A percentile compares a stretch with the other conserved stretches of the same genome.
Evolutionary conservation across 1,140 invertebrate species (phyloP).

Genomic region (Elymnias hypermnestra): DNA sequence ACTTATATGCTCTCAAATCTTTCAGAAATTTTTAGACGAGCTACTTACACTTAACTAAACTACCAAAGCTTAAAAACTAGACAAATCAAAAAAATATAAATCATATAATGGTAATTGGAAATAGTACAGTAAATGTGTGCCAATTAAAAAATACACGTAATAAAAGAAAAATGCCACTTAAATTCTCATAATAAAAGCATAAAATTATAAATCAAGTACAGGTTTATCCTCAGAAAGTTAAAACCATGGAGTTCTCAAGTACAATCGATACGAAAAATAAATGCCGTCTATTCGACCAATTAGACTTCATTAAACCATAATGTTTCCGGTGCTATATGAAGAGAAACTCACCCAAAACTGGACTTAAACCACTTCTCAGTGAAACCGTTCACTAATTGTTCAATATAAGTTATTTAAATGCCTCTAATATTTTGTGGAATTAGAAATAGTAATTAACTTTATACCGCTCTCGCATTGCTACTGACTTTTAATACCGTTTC

Average conservation of each 20-base stretch:
- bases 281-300: conserved; percentile 17
- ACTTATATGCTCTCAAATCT: no score
- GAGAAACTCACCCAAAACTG: conserved; percentile 16
- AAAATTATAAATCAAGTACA: neutral
- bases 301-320: conserved; percentile 24
- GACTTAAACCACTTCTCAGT: conserved; percentile 9
- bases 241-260: neutral
- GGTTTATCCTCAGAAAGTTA: neutral
- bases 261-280: conserved; percentile 19
- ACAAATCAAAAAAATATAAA: no score
- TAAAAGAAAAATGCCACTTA: no score
- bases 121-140: no score
- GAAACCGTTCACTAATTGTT: conserved; percentile 18
- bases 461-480: conserved; percentile 12
- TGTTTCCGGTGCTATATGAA: conserved; percentile 25
- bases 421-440: conserved; percentile 5
- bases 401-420: conserved; percentile 8
- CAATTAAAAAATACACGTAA: no score
- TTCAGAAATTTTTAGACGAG: no score
- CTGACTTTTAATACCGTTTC: no score
- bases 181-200: no score
- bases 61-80: no score
- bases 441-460: conserved; percentile 10
- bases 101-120: no score
- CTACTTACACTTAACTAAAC: no score